These are phyloP conservation scores for Amphiduros pacificus DNA, from an alignment of 2,888 invertebrate genomes.

Conservation along the genomic window DNA sequence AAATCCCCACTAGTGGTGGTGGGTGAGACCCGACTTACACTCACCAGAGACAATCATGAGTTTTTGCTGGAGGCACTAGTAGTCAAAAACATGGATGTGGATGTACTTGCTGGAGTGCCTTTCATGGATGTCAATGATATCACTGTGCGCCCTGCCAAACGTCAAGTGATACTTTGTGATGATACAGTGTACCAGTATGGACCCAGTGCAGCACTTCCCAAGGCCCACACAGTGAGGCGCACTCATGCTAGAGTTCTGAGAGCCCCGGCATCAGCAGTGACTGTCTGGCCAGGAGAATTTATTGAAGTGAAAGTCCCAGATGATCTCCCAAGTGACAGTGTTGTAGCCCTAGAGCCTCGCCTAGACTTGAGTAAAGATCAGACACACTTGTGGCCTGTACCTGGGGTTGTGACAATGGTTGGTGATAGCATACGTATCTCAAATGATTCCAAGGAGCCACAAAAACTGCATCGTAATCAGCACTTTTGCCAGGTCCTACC, in stretches of 20 bases:
- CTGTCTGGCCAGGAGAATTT: not conserved
- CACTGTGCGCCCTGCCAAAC: conserved; percentile 25
- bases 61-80: conserved; percentile 9
- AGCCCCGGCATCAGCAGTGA: not conserved
- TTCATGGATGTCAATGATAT: conserved; percentile 34
- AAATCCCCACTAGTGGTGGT: not conserved
- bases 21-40: not conserved
- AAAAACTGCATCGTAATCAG: too few species aligned
- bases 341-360: not conserved
- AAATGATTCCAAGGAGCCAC: too few species aligned
- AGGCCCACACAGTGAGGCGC: too few species aligned
- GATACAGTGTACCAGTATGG: not conserved
- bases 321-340: not conserved
- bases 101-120: conserved; percentile 28
- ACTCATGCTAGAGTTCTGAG: not conserved
- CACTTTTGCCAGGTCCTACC: too few species aligned
- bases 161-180: conserved; percentile 11
- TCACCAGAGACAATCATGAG: not conserved
- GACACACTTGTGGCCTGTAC: too few species aligned
- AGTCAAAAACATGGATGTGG: conserved; percentile 27
- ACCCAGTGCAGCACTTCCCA: too few species aligned
- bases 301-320: not conserved
- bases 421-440: too few species aligned
- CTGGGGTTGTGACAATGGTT: too few species aligned
- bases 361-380: too few species aligned